Evolutionary conservation across 2,113 vertebrate genomes (phyloP).

Genomic region (Apus apus): DNA sequence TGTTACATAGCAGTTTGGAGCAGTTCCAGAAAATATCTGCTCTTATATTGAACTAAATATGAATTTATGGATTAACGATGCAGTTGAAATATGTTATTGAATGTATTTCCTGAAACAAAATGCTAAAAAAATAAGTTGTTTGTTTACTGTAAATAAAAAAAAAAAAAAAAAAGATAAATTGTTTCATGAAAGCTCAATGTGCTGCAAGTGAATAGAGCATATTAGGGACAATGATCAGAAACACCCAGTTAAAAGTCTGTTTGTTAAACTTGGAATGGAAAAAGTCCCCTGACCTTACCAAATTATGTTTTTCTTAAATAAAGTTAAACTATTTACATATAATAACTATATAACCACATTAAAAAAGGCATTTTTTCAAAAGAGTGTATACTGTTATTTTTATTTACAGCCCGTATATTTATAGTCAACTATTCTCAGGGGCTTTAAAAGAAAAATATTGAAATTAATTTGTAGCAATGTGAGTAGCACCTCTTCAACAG

Average conservation of each 20-base stretch:
- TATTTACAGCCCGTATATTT: neutral
- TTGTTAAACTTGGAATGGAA: neutral
- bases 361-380: neutral
- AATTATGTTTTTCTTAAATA: neutral
- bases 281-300: neutral
- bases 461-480: neutral
- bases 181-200: neutral
- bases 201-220: neutral
- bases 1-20: neutral
- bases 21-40: conserved; percentile 2
- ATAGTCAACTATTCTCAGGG: neutral
- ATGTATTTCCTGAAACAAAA: neutral
- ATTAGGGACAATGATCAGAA: neutral
- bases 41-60: neutral
- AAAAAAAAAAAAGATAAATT: too few relatives aligned
- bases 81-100: neutral
- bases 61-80: neutral
- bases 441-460: neutral
- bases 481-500: neutral
- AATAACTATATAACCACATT: neutral
- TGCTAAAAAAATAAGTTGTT: neutral
- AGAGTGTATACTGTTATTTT: neutral
- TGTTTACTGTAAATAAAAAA: neutral
- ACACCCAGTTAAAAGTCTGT: neutral
- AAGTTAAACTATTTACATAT: neutral